These are phyloP conservation scores for Apis dorsata DNA, from an alignment of 1,140 invertebrate species.

Conservation along the genomic window DNA sequence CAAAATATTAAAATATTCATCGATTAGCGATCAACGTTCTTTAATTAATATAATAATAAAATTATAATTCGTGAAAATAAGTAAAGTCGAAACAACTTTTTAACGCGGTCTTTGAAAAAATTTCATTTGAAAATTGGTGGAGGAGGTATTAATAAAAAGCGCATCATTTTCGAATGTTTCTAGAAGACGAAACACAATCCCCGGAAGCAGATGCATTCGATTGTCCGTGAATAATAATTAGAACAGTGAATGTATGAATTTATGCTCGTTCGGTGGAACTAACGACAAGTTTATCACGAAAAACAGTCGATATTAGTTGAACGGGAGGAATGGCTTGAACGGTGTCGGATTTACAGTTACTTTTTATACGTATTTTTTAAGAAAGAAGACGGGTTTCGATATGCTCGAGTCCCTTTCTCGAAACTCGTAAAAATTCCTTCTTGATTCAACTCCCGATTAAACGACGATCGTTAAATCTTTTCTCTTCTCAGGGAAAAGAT, in stretches of 20 bases:
- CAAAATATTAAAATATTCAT: not conserved
- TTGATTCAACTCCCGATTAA: not conserved
- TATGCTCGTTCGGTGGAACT: constrained; percentile 52
- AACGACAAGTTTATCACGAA: constrained; percentile 39
- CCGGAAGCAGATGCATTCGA: constrained; percentile 42
- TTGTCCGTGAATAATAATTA: constrained; percentile 58
- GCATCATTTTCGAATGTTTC: constrained; percentile 43
- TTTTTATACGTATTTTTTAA: constrained; percentile 50
- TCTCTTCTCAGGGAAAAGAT: not conserved
- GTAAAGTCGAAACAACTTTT: not conserved
- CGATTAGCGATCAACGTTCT: not conserved
- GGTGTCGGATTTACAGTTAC: constrained; percentile 49
- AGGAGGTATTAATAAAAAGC: not conserved
- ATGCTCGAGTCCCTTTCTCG: not conserved
- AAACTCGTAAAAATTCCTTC: constrained; percentile 29
- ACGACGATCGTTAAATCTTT: not conserved
- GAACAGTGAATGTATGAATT: constrained; percentile 8
- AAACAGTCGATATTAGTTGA: constrained; percentile 56
- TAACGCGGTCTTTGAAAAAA: not conserved
- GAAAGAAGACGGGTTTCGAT: not conserved
- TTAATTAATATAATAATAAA: not conserved
- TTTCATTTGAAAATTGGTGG: not conserved
- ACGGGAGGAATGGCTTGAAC: constrained; percentile 31
- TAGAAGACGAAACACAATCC: not conserved
- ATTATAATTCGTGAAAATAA: too few species aligned